Conservation (phyloP, 2,113 vertebrate genomes). For the Falco punctatus region DNA sequence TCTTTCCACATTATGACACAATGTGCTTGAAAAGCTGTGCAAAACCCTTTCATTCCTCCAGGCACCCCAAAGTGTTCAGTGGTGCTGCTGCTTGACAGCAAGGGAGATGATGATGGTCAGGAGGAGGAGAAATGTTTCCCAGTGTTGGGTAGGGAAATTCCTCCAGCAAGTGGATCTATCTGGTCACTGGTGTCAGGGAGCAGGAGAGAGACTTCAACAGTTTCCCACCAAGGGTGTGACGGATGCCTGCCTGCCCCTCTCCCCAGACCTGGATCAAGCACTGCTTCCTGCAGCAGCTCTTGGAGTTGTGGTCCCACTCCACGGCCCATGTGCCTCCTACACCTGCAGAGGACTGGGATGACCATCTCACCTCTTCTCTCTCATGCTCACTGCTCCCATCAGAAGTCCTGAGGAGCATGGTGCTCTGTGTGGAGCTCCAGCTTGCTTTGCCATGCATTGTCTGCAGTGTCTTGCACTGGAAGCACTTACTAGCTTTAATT, state of each 20-base stretch:
- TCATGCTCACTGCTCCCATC: not conserved
- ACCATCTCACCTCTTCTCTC: not conserved
- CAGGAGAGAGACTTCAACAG: not conserved
- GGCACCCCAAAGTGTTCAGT: not conserved
- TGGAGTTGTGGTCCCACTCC: not conserved
- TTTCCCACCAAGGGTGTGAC: not conserved
- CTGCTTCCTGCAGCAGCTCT: not conserved
- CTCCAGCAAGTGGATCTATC: not conserved
- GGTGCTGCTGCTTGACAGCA: not conserved
- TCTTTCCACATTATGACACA: not conserved
- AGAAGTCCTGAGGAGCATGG: not conserved
- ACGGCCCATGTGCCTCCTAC: not conserved
- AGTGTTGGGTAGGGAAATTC: not conserved
- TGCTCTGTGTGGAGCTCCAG: not conserved
- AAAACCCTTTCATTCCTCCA: not conserved
- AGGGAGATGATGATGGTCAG: not conserved
- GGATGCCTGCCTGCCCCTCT: not conserved
- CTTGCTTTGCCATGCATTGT: not conserved
- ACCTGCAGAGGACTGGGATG: not conserved
- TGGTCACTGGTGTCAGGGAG: not conserved
- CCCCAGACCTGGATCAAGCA: not conserved
- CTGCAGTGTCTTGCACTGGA: not conserved
- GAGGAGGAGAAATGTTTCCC: not conserved
- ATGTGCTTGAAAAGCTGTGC: not conserved
- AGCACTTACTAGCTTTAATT: slow-evolving; percentile 38